phyloP scores from a whole-genome alignment of 2,113 vertebrate species.

The Syrrhaptes paradoxus region DNA sequence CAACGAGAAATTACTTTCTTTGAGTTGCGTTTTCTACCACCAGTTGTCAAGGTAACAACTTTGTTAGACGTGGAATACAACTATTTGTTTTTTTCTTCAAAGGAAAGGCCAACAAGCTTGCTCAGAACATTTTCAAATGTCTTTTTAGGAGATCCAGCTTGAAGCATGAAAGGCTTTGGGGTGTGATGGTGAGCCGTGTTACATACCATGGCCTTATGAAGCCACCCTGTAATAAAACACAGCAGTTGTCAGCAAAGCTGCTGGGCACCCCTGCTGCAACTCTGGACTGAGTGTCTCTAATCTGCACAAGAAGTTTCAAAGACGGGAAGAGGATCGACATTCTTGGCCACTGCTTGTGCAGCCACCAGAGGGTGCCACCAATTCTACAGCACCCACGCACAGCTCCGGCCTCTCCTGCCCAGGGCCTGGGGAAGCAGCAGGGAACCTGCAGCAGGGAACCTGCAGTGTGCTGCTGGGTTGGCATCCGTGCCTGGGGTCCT shows the following conservation, averaged over 20 bases:
- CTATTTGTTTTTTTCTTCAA: background rate
- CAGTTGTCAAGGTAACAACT: slow-evolving; percentile 12
- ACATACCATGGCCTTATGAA: background rate
- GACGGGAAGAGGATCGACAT: background rate
- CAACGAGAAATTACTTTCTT: background rate
- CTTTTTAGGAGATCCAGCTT: background rate
- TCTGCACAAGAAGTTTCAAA: background rate
- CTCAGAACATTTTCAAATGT: background rate
- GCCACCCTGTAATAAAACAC: background rate
- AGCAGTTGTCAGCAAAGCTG: background rate
- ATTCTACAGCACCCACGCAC: background rate
- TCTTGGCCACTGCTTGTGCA: fast-evolving
- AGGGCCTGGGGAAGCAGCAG: background rate
- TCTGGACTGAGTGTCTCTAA: background rate
- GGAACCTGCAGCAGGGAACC: background rate
- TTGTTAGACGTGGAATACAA: background rate
- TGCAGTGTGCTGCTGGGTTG: no score
- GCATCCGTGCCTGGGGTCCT: background rate
- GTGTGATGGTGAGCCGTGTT: fast-evolving
- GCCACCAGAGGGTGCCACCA: background rate
- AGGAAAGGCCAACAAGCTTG: background rate
- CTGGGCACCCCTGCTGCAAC: background rate
- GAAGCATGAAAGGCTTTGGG: background rate
- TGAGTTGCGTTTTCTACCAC: background rate
- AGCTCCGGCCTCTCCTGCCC: background rate